Conservation (phyloP, 2,113 vertebrate species). For the Microcebus tavaratra region DNA sequence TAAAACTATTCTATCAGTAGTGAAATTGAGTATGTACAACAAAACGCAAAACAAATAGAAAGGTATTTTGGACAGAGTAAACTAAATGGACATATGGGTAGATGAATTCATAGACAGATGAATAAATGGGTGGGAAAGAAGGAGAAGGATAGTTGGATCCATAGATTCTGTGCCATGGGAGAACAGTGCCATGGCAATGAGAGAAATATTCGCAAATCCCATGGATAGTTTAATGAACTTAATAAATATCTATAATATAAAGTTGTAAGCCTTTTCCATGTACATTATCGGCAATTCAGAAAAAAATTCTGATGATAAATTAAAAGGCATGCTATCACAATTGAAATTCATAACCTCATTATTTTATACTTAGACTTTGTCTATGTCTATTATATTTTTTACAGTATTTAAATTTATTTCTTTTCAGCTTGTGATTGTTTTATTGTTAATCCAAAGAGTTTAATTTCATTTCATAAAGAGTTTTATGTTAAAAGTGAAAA, state of each 20-base stretch:
- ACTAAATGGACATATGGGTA: background rate
- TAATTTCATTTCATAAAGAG: background rate
- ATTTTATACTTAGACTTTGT: background rate
- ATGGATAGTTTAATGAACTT: background rate
- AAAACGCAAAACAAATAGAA: background rate
- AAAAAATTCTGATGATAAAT: background rate
- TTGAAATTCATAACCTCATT: background rate
- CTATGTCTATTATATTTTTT: background rate
- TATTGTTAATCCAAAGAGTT: background rate
- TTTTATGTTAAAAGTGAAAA: slow-evolving; percentile 32
- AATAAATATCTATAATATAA: background rate
- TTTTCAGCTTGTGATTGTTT: slow-evolving; percentile 16
- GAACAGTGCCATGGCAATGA: background rate
- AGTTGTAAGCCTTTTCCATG: background rate
- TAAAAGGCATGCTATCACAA: background rate
- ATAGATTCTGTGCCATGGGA: background rate
- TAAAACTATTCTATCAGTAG: background rate
- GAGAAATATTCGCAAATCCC: background rate
- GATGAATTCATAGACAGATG: background rate
- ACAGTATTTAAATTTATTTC: background rate
- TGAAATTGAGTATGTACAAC: background rate
- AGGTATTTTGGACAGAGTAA: background rate
- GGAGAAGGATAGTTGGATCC: background rate
- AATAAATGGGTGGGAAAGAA: background rate
- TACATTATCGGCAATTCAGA: background rate